A percentile compares a stretch with the other conserved stretches of the same genome.
phyloP scores from a whole-genome alignment of 2,888 invertebrate genomes.

The Lysandra coridon region DNA sequence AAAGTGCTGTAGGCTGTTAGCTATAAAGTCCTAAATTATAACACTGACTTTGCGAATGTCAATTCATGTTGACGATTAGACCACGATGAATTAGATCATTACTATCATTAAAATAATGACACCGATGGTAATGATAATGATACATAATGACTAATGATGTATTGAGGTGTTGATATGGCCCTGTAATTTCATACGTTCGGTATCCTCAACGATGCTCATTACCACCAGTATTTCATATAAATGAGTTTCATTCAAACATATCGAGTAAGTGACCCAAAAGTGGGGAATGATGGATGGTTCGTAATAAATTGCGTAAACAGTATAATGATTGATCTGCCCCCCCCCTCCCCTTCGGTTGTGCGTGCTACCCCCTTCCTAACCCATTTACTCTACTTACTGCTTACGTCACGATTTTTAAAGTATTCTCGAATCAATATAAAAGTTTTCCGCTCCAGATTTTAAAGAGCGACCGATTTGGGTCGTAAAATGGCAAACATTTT shows the following conservation, averaged over 20 bases:
- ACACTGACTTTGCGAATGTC: background rate
- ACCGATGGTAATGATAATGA: conserved; percentile 2
- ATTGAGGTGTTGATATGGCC: conserved; percentile 5
- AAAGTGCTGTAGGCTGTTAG: background rate
- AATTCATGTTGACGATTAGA: background rate
- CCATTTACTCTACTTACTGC: conserved; percentile 21
- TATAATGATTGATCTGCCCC: conserved; percentile 25
- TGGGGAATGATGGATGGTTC: conserved; percentile 22
- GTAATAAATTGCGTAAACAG: conserved; percentile 30
- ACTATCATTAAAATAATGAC: conserved; percentile 6
- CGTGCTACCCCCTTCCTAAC: conserved; percentile 24
- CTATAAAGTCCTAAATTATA: conserved; percentile 5
- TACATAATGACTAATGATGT: conserved; percentile 10
- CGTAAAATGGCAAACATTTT: conserved; percentile 17
- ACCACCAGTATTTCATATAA: conserved; percentile 4
- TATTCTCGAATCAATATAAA: conserved; percentile 10
- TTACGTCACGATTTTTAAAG: conserved; percentile 26
- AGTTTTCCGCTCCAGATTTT: conserved; percentile 23
- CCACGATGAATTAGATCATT: background rate
- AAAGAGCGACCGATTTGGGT: background rate
- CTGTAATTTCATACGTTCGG: conserved; percentile 12
- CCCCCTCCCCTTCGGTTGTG: background rate
- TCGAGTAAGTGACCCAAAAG: conserved; percentile 21
- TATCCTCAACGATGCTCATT: conserved; percentile 16
- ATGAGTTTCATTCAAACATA: conserved; percentile 28